These are phyloP conservation scores for Agapornis roseicollis DNA, from an alignment of 2,113 vertebrate species.

Conservation along the genomic window DNA sequence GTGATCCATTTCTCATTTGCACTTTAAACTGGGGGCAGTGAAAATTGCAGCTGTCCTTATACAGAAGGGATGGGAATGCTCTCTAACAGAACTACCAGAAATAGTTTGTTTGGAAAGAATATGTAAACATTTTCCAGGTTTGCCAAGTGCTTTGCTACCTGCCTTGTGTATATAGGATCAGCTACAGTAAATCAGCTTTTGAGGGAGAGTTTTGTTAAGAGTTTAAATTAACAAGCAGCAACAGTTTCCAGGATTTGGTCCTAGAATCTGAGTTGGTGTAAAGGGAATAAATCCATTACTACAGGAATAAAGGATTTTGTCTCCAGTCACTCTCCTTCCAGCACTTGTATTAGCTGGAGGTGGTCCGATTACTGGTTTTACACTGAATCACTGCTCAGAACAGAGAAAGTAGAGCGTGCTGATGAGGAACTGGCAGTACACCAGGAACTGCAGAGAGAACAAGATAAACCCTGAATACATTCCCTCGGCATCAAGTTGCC, in stretches of 20 bases:
- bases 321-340: not conserved
- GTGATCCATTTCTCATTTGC: not conserved
- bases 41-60: not conserved
- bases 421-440: constrained; percentile 5
- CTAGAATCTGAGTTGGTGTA: not conserved
- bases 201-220: not conserved
- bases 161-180: not conserved
- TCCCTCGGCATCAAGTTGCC: not conserved
- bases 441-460: not conserved
- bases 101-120: not conserved
- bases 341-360: not conserved
- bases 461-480: not conserved
- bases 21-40: not conserved
- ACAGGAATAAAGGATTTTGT: not conserved
- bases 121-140: not conserved
- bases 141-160: not conserved
- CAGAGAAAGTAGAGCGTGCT: not conserved
- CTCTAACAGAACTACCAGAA: not conserved
- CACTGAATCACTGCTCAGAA: not conserved
- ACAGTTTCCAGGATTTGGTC: not conserved
- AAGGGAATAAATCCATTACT: not conserved
- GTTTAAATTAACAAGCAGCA: not conserved
- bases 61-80: not conserved
- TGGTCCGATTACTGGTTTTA: not conserved
- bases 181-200: not conserved